Conservation (phyloP, 2,797 vertebrate genomes). For the Gambusia yucatana region DNA sequence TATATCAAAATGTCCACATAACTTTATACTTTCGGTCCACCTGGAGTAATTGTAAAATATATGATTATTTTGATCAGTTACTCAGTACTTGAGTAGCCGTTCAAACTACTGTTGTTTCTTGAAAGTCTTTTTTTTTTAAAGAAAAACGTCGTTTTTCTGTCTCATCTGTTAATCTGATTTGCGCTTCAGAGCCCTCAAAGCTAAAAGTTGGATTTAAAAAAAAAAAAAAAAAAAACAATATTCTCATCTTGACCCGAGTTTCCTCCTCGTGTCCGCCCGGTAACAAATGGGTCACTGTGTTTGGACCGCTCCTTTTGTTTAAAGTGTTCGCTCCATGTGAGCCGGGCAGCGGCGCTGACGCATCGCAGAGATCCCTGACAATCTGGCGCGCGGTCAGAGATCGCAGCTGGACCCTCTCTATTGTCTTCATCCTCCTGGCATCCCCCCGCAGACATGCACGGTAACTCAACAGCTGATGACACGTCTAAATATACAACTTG, state of each 20-base stretch:
- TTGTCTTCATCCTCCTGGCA: slow-evolving; percentile 49
- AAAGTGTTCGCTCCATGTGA: not conserved
- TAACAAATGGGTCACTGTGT: not conserved
- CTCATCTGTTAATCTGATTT: not conserved
- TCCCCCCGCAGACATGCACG: not conserved
- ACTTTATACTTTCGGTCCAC: no score
- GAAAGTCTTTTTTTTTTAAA: not conserved
- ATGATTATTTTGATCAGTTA: no score
- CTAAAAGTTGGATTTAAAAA: not conserved
- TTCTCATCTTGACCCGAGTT: not conserved
- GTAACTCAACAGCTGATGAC: slow-evolving; percentile 52
- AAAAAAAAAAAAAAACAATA: not conserved
- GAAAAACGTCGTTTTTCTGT: no score
- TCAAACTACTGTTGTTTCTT: not conserved
- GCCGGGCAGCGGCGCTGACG: not conserved
- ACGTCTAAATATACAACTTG: slow-evolving; percentile 54
- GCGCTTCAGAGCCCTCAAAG: not conserved
- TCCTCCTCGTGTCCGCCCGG: not conserved
- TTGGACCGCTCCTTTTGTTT: not conserved
- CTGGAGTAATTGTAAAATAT: no score
- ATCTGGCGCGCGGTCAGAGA: slow-evolving; percentile 25
- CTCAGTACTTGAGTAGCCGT: no score
- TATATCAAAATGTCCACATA: no score
- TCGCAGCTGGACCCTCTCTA: slow-evolving; percentile 6
- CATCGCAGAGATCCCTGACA: slow-evolving; percentile 9